Evolutionary conservation across 1,140 invertebrate genomes (phyloP).

Genomic region (Philopotamus ludificatus): DNA sequence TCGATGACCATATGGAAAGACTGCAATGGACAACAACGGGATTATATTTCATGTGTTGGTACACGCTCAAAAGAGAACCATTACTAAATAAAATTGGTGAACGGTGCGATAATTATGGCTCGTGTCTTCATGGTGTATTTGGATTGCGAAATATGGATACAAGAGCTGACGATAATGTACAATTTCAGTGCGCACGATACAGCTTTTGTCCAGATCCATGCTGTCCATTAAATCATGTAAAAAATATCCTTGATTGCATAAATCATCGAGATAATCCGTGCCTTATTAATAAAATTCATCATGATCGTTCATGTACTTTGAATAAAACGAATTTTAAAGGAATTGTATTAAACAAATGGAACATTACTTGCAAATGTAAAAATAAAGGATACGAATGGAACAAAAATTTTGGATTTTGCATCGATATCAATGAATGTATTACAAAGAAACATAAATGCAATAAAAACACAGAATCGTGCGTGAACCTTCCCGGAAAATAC

Average conservation of each 20-base stretch:
- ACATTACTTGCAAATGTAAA: conserved; percentile 59
- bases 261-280: conserved; percentile 53
- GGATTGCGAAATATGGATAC: conserved; percentile 50
- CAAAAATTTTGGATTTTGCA: conserved; percentile 59
- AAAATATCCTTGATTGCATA: conserved; percentile 47
- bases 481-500: conserved; percentile 60
- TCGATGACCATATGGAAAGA: conserved; percentile 58
- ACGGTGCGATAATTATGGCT: conserved; percentile 62
- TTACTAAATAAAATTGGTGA: conserved; percentile 56
- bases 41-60: conserved; percentile 67
- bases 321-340: conserved; percentile 57
- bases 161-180: conserved; percentile 56
- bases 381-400: conserved; percentile 58
- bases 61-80: conserved; percentile 59
- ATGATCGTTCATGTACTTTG: conserved; percentile 50
- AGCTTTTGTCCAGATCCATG: conserved; percentile 68
- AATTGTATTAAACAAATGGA: conserved; percentile 59
- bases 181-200: conserved; percentile 61
- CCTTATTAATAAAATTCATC: conserved; percentile 32
- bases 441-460: conserved; percentile 51
- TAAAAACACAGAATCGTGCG: conserved; percentile 50
- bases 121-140: conserved; percentile 53
- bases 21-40: conserved; percentile 62
- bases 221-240: conserved; percentile 56
- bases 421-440: conserved; percentile 65